Evolutionary conservation across 2,888 invertebrate species (phyloP), one percentile per base, ranked within the genome.

Genomic region (Platycheirus albimanus): DNA sequence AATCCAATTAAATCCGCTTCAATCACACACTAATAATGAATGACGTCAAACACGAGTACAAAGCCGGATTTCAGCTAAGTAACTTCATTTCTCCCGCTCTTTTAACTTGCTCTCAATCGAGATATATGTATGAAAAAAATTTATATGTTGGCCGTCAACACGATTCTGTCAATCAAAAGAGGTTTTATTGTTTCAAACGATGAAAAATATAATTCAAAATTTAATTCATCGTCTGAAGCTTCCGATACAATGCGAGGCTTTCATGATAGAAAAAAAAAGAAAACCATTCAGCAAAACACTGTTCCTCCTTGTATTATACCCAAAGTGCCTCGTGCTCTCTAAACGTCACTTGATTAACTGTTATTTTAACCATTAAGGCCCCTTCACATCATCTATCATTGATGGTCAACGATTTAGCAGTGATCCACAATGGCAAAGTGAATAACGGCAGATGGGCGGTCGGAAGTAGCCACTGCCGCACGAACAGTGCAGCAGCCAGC

Each of bases 1-100:
- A 63, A 80, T 63, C 74, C 69, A 75, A 75, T 76, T 75, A 61
- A 81, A 81, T 81, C 70, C 61, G 80, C 52, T 76, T 47, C 80
- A 70, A 75, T 70, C 69, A 20, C 43, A 36, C 45, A 24, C 36
- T 43, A 63, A 75, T 58, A 36, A 45, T 47, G 49, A 71, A 71
- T 81, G 81, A 81, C 81, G 81, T 76, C 76, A 76, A 72, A 71
- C 69, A 70, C 66, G 45, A 75, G 43, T 33, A 24, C 28, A 17
- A 67, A 76, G 75, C 81, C 81, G 81, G 81, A 81, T 76, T 54
- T 71, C 7, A n/a, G 13, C 20, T 13, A 45, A 45, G 41, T 36
- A 49, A 10, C 20, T 24, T 20, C 47, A 58, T 58, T 41, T 58
- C 33, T 43, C 45, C 56, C 56, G 49, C 70, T 33, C 19, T 33